Evolutionary conservation across 1,140 invertebrate species (phyloP).

Genomic region (Onthophagus taurus): DNA sequence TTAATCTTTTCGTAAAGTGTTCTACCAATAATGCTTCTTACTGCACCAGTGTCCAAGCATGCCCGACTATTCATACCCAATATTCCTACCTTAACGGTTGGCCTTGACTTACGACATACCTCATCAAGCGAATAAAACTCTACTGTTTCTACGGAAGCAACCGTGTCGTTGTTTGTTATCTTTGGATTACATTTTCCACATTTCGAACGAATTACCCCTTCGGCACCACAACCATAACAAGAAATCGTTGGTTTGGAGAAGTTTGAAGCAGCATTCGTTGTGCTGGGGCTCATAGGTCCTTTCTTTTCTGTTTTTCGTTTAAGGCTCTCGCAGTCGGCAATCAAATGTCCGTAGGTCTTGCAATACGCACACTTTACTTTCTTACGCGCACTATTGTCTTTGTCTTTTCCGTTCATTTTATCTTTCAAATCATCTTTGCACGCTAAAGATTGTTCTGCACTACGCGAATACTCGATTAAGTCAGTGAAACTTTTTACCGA

Average conservation of each 20-base stretch:
- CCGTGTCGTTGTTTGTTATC: not conserved
- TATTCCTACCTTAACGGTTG: not conserved
- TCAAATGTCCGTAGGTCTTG: not conserved
- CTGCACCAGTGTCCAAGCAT: not conserved
- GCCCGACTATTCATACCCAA: not conserved
- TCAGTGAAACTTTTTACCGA: not conserved
- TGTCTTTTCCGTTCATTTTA: not conserved
- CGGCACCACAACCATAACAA: not conserved
- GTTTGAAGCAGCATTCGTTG: not conserved
- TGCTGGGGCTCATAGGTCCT: not conserved
- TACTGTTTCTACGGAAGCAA: too few species aligned
- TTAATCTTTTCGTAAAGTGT: not conserved
- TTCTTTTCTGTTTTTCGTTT: not conserved
- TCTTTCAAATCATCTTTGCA: not conserved
- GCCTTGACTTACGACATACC: too few species aligned
- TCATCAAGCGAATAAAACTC: too few species aligned
- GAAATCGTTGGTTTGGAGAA: not conserved
- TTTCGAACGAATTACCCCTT: not conserved
- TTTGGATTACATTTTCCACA: not conserved
- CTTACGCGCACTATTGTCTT: not conserved
- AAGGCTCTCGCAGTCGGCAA: not conserved
- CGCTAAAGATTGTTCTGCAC: not conserved
- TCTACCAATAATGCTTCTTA: not conserved
- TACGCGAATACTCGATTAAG: not conserved
- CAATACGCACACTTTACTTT: too few species aligned